Conservation (phyloP, 2,113 vertebrate genomes). For the Prunella himalayana region DNA sequence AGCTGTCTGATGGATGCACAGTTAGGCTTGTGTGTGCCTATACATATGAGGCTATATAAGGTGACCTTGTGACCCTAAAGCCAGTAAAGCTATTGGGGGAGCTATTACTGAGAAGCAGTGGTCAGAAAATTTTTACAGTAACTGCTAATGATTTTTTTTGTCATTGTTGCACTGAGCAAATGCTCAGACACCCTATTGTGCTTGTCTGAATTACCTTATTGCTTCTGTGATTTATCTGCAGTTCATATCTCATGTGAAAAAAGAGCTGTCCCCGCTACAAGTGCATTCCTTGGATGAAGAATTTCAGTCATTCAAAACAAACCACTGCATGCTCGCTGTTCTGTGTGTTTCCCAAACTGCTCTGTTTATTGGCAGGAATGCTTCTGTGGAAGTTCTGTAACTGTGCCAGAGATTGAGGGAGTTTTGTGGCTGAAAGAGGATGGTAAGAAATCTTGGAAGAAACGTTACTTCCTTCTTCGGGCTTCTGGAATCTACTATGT, state of each 20-base stretch:
- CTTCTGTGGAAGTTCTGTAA: slow-evolving; percentile 95
- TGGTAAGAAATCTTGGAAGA: slow-evolving; percentile 98
- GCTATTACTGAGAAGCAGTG: neutral
- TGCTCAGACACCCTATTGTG: neutral
- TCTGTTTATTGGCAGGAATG: slow-evolving; percentile 81
- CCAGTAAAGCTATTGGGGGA: neutral
- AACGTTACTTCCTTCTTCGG: slow-evolving; percentile 93
- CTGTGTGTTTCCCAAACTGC: neutral
- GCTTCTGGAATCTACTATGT: slow-evolving; percentile 98
- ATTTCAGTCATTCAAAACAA: neutral
- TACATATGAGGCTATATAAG: neutral
- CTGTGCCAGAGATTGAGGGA: slow-evolving; percentile 96
- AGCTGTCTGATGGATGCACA: neutral
- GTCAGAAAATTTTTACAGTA: neutral
- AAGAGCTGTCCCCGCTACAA: neutral
- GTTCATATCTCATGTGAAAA: neutral
- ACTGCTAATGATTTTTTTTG: neutral
- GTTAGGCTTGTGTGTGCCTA: neutral
- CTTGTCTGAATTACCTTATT: neutral
- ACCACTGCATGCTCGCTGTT: neutral
- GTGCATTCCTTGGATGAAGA: neutral
- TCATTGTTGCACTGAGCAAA: neutral
- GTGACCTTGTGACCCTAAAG: neutral
- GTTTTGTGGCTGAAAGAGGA: slow-evolving; percentile 96
- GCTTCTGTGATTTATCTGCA: neutral